These are phyloP conservation scores for Cydia splendana DNA, from an alignment of 1,140 invertebrate species.

Conservation along the genomic window DNA sequence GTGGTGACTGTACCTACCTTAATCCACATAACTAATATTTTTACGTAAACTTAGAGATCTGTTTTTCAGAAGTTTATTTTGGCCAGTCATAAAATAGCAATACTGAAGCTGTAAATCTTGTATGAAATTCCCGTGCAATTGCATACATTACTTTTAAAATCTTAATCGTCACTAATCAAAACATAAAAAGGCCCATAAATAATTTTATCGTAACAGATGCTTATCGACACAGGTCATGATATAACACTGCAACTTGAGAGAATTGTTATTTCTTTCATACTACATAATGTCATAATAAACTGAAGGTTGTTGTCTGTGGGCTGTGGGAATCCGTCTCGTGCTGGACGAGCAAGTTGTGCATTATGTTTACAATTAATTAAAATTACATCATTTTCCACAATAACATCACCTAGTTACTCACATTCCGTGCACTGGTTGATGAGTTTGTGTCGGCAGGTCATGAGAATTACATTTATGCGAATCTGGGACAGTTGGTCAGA, in stretches of 20 bases:
- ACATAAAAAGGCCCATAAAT: neutral
- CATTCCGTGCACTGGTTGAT: neutral
- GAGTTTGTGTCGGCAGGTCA: neutral
- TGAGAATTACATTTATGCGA: neutral
- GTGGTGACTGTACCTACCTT: no score
- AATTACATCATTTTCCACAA: slow-evolving; percentile 12
- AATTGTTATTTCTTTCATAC: neutral
- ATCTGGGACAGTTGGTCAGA: neutral
- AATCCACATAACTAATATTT: no score
- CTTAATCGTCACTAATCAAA: no score
- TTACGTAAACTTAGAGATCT: no score
- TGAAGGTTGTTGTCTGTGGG: neutral
- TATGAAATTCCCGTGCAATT: no score
- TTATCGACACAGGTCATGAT: neutral
- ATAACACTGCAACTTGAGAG: neutral
- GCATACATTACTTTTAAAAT: no score
- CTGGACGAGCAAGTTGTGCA: neutral
- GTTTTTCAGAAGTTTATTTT: no score
- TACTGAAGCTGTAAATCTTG: no score
- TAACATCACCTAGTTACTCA: slow-evolving; percentile 17
- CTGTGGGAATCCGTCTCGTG: slow-evolving; percentile 10
- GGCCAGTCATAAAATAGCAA: no score
- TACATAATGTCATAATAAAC: slow-evolving; percentile 2
- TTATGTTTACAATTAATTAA: neutral
- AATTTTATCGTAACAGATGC: slow-evolving; percentile 19